Evolutionary conservation across 2,113 vertebrate genomes (phyloP), one percentile per base, ranked within the genome.

Genomic region (Poeciliopsis occidentalis): DNA sequence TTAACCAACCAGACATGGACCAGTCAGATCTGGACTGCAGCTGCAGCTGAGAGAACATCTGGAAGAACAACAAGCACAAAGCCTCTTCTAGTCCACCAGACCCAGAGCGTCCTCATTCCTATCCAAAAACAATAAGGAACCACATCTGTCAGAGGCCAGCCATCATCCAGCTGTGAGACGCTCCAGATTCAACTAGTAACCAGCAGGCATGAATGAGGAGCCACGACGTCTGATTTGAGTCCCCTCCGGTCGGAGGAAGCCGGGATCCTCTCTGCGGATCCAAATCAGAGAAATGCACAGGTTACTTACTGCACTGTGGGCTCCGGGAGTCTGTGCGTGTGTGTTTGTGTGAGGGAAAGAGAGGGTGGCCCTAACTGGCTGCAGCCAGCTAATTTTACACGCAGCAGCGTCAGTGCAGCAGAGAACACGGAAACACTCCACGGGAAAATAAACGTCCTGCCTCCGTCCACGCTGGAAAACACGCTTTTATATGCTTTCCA

Each of bases 221-320:
- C 47, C 64, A 51, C 39, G 24, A 19, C 57, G 17, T 34, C 13
- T 41, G 30, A n/a, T 27, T 26, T 26, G 37, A 22, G 51, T 24
- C 51, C 73, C 31, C 67, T 17, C 34, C 27, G 2, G 26, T 4
- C 24, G 6, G 47, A 27, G 32, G 31, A 41, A 31, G 41, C 30
- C 30, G 26, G 24, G 1, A 32, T 73, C 24, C 29, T 34, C 44
- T 60, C 11, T 4, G 39, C 2, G 8, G 22, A 54, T 29, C 12
- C 19, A 11, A 64, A 69, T 13, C 1, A 57, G 13, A 26, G 15
- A 70, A 63, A 30, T 0, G 19, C 44, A 10, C 10, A 8, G 60
- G 57, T 74, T 85, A 94, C 93, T 94, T 86, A 94, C 94, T 87
- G 89, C 90, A 86, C 89, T 81, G 85, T 83, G 81, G 77, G 89